Base-by-base conservation (phyloP, 2,888 invertebrate genomes). In the Mimas tiliae region DNA sequence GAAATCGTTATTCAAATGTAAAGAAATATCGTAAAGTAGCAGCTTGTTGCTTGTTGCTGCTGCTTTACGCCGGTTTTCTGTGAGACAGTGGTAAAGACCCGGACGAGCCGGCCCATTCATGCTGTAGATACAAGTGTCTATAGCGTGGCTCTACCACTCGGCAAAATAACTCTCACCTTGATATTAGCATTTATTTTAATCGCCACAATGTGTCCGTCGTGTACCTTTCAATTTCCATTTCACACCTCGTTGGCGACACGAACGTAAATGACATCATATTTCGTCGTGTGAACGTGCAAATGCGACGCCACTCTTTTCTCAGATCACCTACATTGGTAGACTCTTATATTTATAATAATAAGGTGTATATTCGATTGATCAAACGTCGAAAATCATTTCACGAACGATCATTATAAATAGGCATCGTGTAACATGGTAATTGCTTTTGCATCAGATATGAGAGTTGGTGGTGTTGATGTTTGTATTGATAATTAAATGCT, bases 201-300 rank as follows among this genome's bases (percentile, higher is more conserved):
- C 8, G 38, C 19, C 6, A 58, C 55, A 58, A 42, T 19, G 38
- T 58, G 64, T 50, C 62, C 65, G 63, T 47, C 67, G 67, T 12
- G 34, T 42, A 51, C 62, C 47, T 14, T 55, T 62, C 75, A 74
- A 81, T 80, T 81, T 73, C 69, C 74, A 74, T 78, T 77, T 72
- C 72, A 62, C 75, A 75, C 73, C 67, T 70, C 72, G 66, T 52
- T 69, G 68, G 65, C 65, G 70, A 48, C 65, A 48, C 69, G 68
- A 75, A 77, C 76, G 80, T 78, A 77, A 77, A 77, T 79, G 74
- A 76, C 75, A 74, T 74, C 72, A 70, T 67, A 65, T 72, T 71
- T 67, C 70, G 67, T 65, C 68, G 69, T 71, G 73, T 70, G 63
- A 67, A 71, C 71, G 65, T 58, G n/a, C 66, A 68, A 71, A 70